Base-by-base conservation (phyloP, 2,888 invertebrate species). In the Acleris emargana region DNA sequence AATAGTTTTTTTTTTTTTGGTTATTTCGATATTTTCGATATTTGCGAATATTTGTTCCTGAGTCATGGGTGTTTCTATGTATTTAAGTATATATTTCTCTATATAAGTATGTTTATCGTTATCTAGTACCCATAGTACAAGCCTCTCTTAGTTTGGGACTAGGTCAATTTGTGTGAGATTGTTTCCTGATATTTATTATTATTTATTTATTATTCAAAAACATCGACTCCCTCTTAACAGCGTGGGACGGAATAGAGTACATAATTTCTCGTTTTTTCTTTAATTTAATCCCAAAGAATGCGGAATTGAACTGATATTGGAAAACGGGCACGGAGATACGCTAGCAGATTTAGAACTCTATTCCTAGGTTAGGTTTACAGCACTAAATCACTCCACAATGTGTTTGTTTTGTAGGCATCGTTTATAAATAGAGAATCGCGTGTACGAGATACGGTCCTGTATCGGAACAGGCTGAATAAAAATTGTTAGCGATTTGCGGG, bases 241-340 rank as follows among this genome's bases (percentile, higher is more conserved):
- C 64, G 71, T 71, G 69, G 69, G 69, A 59, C 45, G 67, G 42
- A 67, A 64, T 58, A 51, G 68, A 50, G 69, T 66, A 57, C 64
- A 13, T 66, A 57, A 51, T 60, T 60, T 28, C 28, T 9, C 32
- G 7, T 32, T 32, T 32, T 76, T 79, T 81, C 84, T 82, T 87
- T 86, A 82, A 75, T 75, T 75, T 83, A 81, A 82, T 80, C 78
- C 75, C 75, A 67, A 64, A 77, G 86, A 88, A 89, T 86, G 87
- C 83, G 87, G 86, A 88, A 88, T 77, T 74, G 71, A 72, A 69
- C 68, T 71, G 72, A 74, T 72, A 73, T 73, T 71, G 70, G 72
- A 72, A 76, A 77, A 75, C 76, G 71, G 71, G 68, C 78, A 70
- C 74, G 77, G 76, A 75, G 79, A 77, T 79, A 73, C 67, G 66